These are phyloP conservation scores for Micromesistius poutassou DNA, from an alignment of 2,797 vertebrate species.

Conservation along the genomic window DNA sequence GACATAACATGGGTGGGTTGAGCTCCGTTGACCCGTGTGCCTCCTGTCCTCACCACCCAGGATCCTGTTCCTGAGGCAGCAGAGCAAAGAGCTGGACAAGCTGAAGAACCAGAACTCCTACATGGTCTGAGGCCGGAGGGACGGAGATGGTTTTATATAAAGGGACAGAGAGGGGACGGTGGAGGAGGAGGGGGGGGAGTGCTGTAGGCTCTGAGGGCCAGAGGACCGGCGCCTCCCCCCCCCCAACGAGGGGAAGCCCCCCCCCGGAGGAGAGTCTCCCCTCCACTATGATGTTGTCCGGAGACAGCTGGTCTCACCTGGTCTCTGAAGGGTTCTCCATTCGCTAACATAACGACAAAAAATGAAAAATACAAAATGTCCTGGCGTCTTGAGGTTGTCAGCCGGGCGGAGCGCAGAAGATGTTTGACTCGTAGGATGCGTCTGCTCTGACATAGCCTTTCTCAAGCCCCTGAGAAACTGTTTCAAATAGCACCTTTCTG, in stretches of 20 bases:
- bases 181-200: neutral
- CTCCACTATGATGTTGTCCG: neutral
- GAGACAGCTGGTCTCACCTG: neutral
- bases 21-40: neutral
- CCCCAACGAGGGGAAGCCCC: neutral
- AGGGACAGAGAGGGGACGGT: slow-evolving; percentile 8
- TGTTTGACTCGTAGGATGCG: slow-evolving; percentile 33
- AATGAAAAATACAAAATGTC: neutral
- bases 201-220: neutral
- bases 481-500: slow-evolving; percentile 61
- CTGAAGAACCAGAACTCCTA: slow-evolving; percentile 99
- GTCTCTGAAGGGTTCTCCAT: neutral
- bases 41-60: slow-evolving; percentile 59
- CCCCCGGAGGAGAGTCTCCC: neutral
- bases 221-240: neutral
- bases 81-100: slow-evolving; percentile 99
- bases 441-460: slow-evolving; percentile 31
- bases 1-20: neutral
- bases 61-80: slow-evolving; percentile 98
- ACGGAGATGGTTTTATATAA: slow-evolving; percentile 19
- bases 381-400: slow-evolving; percentile 2
- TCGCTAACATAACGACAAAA: neutral
- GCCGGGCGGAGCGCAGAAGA: slow-evolving; percentile 19
- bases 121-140: slow-evolving; percentile 83
- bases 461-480: slow-evolving; percentile 40